Evolutionary conservation across 2,888 invertebrate genomes (phyloP), one percentile per base, ranked within the genome.

Genomic region (Cotesia congregata): DNA sequence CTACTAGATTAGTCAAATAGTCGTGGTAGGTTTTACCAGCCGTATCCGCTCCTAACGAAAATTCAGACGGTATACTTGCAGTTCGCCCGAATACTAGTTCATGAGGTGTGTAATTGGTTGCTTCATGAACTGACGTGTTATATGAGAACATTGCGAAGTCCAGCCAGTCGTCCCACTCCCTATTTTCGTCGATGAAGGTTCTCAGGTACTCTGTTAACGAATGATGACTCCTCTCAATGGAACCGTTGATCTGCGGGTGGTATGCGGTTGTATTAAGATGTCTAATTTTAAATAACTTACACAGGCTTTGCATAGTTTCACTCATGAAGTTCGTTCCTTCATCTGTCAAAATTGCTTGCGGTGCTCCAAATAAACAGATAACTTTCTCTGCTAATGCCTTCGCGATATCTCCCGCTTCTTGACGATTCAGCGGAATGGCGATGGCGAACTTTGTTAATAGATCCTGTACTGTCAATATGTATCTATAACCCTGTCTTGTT

Each of bases 401-500:
- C 0, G 60, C 76, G 4, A 77, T 67, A 3, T 68, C 68, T 41
- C 30, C 15, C 1, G 69, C 62, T 0, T 39, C 39, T 6, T 59
- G 64, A 20, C 80, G 67, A 0, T 69, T 38, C 6, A 81, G 39
- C 0, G 78, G 62, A 1, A 74, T 15, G 2, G 67, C 71, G 41
- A 38, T 15, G 15, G 74, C 76, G 61, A 68, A 76, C 39, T 79
- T 79, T 5, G 76, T 70, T 1, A 78, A 20, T 20, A 75, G 71
- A 38, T 74, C 61, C 62, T 79, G 74, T 1, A 77, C 67, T 20
- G 76, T 77, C 1, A 78, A 40, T 1, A 79, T 70, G 30, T 79
- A 73, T 20, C 62, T 40, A 15, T 77, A 77, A 0, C 76, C 79
- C 3, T 72, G n/a, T 3, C 74, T 72, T 0, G 76, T 74, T 1